Evolutionary conservation across 2,113 vertebrate species (phyloP), one percentile per base, ranked within the genome.

Genomic region (Lepus europaeus): DNA sequence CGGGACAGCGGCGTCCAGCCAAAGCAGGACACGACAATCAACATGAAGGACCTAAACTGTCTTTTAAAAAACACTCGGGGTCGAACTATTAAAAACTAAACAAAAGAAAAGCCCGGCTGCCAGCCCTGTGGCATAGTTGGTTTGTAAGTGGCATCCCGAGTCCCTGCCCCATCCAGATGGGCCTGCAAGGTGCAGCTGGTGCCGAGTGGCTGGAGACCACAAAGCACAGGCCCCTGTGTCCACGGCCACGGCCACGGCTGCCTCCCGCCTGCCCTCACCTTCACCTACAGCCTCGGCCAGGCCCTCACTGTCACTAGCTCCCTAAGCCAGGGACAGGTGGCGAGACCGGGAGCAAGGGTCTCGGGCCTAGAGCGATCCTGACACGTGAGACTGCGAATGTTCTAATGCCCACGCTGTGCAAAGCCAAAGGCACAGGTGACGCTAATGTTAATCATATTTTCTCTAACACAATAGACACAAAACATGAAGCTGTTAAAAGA

Each of bases 31-130:
- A 6, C 25, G 72, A 61, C 89, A 81, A 95, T 87, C 92, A 83
- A 73, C 4, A 4, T 69, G 73, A 94, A 87, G 17, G 76, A 89
- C 66, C 53, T 77, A 94, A 78, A 95, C 53, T 86, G 29, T 3
- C 11, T 70, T 74, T n/a, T 2, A 29, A 80, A 72, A 84, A 81
- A 13, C 7, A 8, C 27, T 53, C 16, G 14, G 27, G 33, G 76
- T 76, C 59, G n/a, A 69, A 64, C 3, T 19, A n/a, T 31, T 27
- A 25, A 25, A 64, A 63, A 68, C 2, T 22, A n/a, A 61, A 79
- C 29, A 51, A 45, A 45, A 45, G 45, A 45, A 45, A 45, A 45
- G 45, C 45, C 45, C 45, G 45, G 39, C 1, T 45, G 45, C 45
- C 45, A 45, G 45, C 6, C 45, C 7, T 45, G 45, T 7, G 6